phyloP scores from a whole-genome alignment of 2,797 vertebrate genomes.

The Cyprinella venusta region DNA sequence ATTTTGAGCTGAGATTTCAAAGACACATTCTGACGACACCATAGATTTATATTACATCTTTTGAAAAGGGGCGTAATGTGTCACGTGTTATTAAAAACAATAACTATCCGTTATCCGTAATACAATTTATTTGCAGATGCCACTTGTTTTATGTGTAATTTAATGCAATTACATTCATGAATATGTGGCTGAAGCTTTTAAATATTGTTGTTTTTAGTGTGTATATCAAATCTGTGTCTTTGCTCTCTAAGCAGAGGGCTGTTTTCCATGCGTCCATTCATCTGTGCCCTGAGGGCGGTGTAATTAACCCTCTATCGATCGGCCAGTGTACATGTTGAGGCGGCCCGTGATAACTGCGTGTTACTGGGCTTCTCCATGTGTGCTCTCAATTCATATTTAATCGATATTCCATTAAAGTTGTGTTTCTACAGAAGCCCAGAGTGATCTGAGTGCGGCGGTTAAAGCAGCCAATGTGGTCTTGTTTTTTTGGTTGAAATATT shows the following conservation, averaged over 20 bases:
- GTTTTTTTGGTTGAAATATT: conserved; percentile 11
- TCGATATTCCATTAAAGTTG: conserved; percentile 81
- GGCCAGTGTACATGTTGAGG: conserved; percentile 68
- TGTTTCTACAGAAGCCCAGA: conserved; percentile 61
- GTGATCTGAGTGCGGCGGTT: conserved; percentile 47
- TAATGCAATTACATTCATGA: conserved; percentile 42
- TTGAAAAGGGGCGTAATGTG: no score
- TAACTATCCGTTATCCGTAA: neutral
- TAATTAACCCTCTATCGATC: conserved; percentile 83
- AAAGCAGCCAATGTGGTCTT: conserved; percentile 31
- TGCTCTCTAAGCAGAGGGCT: conserved; percentile 46
- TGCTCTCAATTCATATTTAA: conserved; percentile 77
- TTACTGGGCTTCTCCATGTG: conserved; percentile 69
- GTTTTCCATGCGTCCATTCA: conserved; percentile 61
- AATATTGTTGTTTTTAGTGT: neutral
- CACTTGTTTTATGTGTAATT: conserved; percentile 24
- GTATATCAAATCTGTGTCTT: conserved; percentile 24
- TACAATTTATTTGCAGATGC: neutral
- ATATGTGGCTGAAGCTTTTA: neutral
- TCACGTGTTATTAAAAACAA: neutral
- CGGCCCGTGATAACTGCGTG: conserved; percentile 77
- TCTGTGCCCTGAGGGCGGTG: conserved; percentile 60
- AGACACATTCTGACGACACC: no score
- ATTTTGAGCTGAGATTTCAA: no score
- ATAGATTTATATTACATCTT: no score